A percentile compares a stretch with the other conserved stretches of the same genome.
Conservation (phyloP, 1,140 invertebrate genomes). For the Contarinia nasturtii region DNA sequence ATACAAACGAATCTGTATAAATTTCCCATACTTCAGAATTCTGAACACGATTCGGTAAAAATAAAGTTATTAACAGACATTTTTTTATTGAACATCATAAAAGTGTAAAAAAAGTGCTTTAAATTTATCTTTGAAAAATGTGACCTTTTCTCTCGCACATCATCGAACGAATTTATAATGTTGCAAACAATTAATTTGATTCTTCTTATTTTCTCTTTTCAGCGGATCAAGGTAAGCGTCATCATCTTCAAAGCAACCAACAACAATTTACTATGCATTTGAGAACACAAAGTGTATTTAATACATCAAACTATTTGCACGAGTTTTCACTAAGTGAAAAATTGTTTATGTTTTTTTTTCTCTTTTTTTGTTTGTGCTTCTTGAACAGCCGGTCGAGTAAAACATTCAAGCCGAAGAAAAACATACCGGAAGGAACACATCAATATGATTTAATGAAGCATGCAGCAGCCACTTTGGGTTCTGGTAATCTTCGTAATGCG, state of each 20-base stretch:
- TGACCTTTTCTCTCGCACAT: too few relatives aligned
- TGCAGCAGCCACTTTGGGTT: conserved; percentile 93
- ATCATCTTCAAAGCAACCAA: background rate
- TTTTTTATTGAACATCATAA: background rate
- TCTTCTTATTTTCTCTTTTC: background rate
- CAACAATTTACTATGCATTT: background rate
- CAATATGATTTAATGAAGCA: conserved; percentile 99
- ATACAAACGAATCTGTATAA: too few relatives aligned
- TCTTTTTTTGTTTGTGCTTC: conserved; percentile 31
- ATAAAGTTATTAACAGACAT: too few relatives aligned
- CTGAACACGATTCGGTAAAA: too few relatives aligned
- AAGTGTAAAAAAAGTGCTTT: background rate
- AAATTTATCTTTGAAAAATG: too few relatives aligned
- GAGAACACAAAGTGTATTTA: too few relatives aligned
- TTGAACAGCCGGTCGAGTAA: conserved; percentile 54
- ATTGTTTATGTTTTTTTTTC: background rate
- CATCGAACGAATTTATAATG: background rate
- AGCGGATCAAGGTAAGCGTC: background rate
- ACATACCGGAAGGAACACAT: conserved; percentile 96
- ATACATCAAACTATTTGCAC: background rate
- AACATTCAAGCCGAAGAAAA: conserved; percentile 98
- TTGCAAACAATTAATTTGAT: background rate
- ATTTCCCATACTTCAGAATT: too few relatives aligned
- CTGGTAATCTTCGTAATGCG: conserved; percentile 86
- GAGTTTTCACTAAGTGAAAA: background rate